phyloP scores from a whole-genome alignment of 2,888 invertebrate genomes.

The Agriopis aurantiaria region DNA sequence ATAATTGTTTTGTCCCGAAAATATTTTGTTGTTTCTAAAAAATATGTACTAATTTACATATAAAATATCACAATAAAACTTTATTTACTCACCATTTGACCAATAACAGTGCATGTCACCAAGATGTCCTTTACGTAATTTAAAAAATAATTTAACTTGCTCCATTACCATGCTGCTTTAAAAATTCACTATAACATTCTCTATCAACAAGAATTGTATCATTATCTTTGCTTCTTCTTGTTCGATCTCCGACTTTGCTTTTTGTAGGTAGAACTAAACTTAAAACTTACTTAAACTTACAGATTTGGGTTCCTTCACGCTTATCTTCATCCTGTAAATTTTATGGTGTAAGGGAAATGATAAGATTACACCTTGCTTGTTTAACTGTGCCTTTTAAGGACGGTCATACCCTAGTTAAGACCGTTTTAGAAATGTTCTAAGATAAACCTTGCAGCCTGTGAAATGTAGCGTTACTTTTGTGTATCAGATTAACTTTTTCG shows the following conservation, averaged over 20 bases:
- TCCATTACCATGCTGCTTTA: not conserved
- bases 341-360: slow-evolving; percentile 36
- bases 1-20: too few species aligned
- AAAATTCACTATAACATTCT: slow-evolving; percentile 30
- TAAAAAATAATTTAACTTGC: too few species aligned
- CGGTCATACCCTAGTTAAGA: slow-evolving; percentile 23
- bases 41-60: not conserved
- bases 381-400: slow-evolving; percentile 31
- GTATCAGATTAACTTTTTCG: slow-evolving; percentile 3
- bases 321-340: slow-evolving; percentile 39
- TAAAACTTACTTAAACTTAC: slow-evolving; percentile 34
- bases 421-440: slow-evolving; percentile 21
- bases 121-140: too few species aligned
- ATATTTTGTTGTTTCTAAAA: too few species aligned
- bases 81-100: too few species aligned
- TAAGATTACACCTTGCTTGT: slow-evolving; percentile 34
- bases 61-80: not conserved
- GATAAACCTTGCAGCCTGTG: slow-evolving; percentile 16
- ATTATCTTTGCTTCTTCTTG: slow-evolving; percentile 12
- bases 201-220: not conserved
- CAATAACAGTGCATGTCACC: too few species aligned
- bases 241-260: slow-evolving; percentile 41
- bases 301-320: slow-evolving; percentile 27
- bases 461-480: slow-evolving; percentile 25
- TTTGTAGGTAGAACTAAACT: slow-evolving; percentile 48